A percentile compares a stretch with the other conserved stretches of the same genome.
phyloP scores from a whole-genome alignment of 2,113 vertebrate genomes.

The Bubo scandiacus region DNA sequence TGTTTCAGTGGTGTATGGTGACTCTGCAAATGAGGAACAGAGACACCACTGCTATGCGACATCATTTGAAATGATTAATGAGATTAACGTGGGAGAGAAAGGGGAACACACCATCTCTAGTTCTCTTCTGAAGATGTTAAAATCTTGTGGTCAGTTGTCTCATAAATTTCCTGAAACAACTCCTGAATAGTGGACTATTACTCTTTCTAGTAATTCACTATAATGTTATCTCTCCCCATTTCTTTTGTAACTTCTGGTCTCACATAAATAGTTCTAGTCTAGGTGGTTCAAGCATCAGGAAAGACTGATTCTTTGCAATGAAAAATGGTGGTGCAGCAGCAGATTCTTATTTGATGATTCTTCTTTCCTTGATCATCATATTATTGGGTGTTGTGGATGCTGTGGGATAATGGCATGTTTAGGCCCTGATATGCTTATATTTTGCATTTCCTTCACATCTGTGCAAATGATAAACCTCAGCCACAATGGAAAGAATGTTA shows the following conservation, averaged over 20 bases:
- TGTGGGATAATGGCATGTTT: neutral
- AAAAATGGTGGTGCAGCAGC: neutral
- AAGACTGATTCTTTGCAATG: neutral
- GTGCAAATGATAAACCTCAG: neutral
- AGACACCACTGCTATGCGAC: neutral
- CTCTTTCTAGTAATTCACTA: neutral
- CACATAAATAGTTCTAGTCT: neutral
- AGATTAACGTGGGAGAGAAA: neutral
- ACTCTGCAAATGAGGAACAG: neutral
- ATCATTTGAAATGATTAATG: neutral
- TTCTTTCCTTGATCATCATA: neutral
- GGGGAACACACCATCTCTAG: neutral
- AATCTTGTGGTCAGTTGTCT: neutral
- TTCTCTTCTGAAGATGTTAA: neutral
- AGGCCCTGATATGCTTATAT: neutral
- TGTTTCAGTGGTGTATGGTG: neutral
- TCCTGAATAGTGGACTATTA: neutral
- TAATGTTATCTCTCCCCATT: neutral
- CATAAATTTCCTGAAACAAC: neutral
- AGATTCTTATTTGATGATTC: neutral
- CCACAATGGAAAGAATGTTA: neutral
- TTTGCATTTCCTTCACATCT: neutral
- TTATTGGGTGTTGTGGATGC: neutral
- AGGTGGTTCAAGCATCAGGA: neutral
- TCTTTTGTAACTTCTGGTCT: neutral